Evolutionary conservation across 2,113 vertebrate species (phyloP), one percentile per base, ranked within the genome.

Genomic region (Delphinapterus leucas): DNA sequence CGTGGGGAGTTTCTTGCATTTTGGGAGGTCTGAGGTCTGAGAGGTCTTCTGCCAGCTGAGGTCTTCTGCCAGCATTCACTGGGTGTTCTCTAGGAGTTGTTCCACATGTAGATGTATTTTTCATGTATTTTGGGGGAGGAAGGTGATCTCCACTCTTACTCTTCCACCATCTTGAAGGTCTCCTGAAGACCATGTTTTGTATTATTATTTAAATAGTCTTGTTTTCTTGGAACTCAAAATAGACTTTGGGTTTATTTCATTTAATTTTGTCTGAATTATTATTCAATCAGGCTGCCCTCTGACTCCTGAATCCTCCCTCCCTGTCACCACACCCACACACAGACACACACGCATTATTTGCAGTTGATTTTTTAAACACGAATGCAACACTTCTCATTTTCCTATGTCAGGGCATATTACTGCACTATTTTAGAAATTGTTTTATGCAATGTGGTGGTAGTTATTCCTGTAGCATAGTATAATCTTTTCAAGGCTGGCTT

Each of bases 261-360:
- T 71, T 65, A n/a, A 31, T 71, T 85, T 3, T 41, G 2, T 86
- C 8, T 53, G 11, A 28, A 70, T 53, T 49, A 49, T 44, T 36
- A 26, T 60, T 84, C 58, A 71, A 4, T 7, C 13, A 68, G 55
- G 20, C 6, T 58, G 3, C 3, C 41, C 41, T 33, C 2, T 4
- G 6, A 13, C 1, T 36, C 26, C 21, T 1, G 25, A 91, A 25
- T 55, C 1, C 3, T n/a, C 17, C 0, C 12, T 4, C 8, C 25
- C 12, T 11, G 4, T 26, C 61, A 31, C 58, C 44, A 76, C 44
- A 12, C 18, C 5, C 38, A 33, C 26, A 6, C 63, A 65, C 28
- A 47, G 8, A 63, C 23, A 61, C 4, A 58, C 60, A 41, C n/a
- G 76, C 7, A 28, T 70, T 79, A 80, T 71, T 71, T 76, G 2